A percentile compares a stretch with the other conserved stretches of the same genome.
phyloP scores from a whole-genome alignment of 92 coral and sea anemone species.

The Virgularia gustaviana region DNA sequence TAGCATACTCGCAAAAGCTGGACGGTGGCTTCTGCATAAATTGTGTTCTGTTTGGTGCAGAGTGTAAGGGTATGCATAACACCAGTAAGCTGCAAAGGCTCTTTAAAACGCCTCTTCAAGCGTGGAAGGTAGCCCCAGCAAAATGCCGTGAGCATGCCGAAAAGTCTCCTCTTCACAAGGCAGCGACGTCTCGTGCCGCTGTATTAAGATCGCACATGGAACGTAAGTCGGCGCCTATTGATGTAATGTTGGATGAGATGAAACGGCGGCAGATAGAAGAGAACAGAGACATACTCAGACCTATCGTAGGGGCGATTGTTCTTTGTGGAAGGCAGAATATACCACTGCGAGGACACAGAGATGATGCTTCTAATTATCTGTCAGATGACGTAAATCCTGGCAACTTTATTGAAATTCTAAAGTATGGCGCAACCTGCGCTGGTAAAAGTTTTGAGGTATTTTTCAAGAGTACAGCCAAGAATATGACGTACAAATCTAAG shows the following conservation, averaged over 20 bases:
- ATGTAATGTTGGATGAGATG: neutral
- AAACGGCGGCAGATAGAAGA: neutral
- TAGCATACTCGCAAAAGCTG: neutral
- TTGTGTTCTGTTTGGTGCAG: slow-evolving; percentile 20
- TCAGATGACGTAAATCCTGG: neutral
- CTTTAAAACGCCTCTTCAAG: neutral
- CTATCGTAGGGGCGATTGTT: slow-evolving; percentile 1
- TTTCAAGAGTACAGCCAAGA: neutral
- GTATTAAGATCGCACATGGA: neutral
- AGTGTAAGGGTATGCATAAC: slow-evolving; percentile 1
- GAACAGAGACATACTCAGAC: neutral
- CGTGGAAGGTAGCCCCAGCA: neutral
- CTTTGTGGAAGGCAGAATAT: slow-evolving; percentile 1
- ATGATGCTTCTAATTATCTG: neutral
- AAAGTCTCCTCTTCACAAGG: neutral
- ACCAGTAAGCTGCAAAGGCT: slow-evolving; percentile 7
- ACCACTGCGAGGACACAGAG: slow-evolving; percentile 10
- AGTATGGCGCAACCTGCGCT: slow-evolving; percentile 21
- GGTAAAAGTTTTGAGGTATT: neutral
- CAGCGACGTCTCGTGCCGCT: neutral
- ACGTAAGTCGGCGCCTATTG: neutral
- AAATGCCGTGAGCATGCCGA: slow-evolving; percentile 6
- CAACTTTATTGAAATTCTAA: neutral
- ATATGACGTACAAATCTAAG: slow-evolving; percentile 31
- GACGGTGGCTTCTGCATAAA: slow-evolving; percentile 25